phyloP scores from a whole-genome alignment of 2,113 vertebrate species.

The Centropristis striata region DNA sequence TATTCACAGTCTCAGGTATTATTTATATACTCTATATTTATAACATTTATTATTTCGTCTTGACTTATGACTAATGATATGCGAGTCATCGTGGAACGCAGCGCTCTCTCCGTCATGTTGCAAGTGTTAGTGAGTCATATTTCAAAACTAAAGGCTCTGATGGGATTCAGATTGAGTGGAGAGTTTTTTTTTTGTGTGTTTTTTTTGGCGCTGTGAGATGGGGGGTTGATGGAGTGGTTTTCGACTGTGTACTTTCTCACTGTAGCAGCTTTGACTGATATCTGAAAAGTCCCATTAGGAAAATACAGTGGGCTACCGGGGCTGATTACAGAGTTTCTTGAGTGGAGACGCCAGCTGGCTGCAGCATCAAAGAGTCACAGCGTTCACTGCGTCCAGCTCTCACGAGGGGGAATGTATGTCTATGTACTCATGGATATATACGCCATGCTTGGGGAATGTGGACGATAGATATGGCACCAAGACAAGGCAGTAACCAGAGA shows the following conservation, averaged over 20 bases:
- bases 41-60: constrained; percentile 79
- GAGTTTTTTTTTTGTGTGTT: constrained; percentile 28
- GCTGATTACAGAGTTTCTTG: constrained; percentile 57
- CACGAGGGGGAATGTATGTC: constrained; percentile 52
- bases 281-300: constrained; percentile 71
- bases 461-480: constrained; percentile 79
- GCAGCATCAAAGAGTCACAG: constrained; percentile 30
- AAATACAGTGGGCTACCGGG: constrained; percentile 52
- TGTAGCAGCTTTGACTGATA: constrained; percentile 77
- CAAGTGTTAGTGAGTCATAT: constrained; percentile 74
- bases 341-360: constrained; percentile 53
- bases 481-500: constrained; percentile 80
- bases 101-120: constrained; percentile 64
- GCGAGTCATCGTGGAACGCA: constrained; percentile 62
- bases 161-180: constrained; percentile 67
- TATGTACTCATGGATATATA: constrained; percentile 48
- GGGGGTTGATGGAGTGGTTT: constrained; percentile 63
- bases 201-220: constrained; percentile 53
- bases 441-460: constrained; percentile 75
- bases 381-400: constrained; percentile 24
- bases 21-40: constrained; percentile 83
- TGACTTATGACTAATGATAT: constrained; percentile 78
- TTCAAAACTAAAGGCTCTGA: constrained; percentile 77
- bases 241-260: constrained; percentile 61
- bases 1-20: constrained; percentile 88